A percentile compares a stretch with the other conserved stretches of the same genome.
Conservation (phyloP, 1,140 invertebrate genomes). For the Cyclina sinensis region DNA sequence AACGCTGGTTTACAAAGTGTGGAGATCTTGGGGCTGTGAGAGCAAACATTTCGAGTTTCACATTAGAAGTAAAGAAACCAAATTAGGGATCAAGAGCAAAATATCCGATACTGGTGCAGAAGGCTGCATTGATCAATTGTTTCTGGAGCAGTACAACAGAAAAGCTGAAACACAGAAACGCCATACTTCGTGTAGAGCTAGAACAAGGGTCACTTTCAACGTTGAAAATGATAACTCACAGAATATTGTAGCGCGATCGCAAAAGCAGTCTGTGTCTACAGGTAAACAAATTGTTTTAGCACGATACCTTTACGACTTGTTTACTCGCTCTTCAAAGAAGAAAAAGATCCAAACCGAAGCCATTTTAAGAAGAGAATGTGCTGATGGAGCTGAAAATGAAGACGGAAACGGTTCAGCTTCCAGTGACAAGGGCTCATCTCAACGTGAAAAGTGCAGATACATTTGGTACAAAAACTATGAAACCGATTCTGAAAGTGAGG, state of each 20-base stretch:
- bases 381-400: background rate
- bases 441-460: background rate
- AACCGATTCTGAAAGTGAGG: slow-evolving; percentile 18
- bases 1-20: slow-evolving; percentile 16
- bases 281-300: background rate
- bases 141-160: slow-evolving; percentile 5
- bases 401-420: background rate
- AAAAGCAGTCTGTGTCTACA: background rate
- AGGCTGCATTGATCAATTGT: slow-evolving; percentile 27
- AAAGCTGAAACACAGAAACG: background rate
- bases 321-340: background rate
- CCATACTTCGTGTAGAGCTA: background rate
- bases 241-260: background rate
- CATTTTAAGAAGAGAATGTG: background rate
- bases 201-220: background rate
- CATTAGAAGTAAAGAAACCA: slow-evolving; percentile 12
- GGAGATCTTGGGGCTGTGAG: slow-evolving; percentile 49
- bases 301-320: background rate
- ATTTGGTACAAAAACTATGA: slow-evolving; percentile 7
- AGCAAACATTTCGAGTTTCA: background rate
- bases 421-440: background rate
- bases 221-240: background rate
- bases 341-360: background rate
- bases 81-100: background rate
- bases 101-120: background rate